phyloP scores from a whole-genome alignment of 2,797 vertebrate species.

The Sebastiscus tertius region DNA sequence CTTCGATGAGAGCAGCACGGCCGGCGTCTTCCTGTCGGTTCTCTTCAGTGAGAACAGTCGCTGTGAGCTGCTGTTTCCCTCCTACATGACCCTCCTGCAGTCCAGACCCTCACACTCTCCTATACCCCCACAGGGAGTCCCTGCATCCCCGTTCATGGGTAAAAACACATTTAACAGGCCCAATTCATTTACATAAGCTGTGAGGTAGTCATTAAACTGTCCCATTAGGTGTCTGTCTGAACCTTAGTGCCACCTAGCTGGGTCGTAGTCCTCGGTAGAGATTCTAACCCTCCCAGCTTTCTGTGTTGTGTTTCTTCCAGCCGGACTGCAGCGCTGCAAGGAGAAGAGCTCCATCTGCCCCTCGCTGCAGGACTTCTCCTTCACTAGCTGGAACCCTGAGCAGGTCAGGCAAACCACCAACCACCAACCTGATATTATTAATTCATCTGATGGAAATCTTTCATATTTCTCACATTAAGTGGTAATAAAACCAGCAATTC shows the following conservation, averaged over 20 bases:
- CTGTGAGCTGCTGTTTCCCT: conserved; percentile 89
- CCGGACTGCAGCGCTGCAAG: conserved; percentile 77
- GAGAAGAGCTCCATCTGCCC: conserved; percentile 90
- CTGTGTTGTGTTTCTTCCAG: conserved; percentile 61
- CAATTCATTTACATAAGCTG: neutral
- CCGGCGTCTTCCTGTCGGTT: conserved; percentile 89
- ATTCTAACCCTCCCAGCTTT: neutral
- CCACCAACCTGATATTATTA: conserved; percentile 46
- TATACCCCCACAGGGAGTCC: conserved; percentile 72
- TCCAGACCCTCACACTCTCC: conserved; percentile 67
- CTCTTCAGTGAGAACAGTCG: conserved; percentile 86
- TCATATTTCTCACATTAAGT: neutral
- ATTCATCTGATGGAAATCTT: neutral
- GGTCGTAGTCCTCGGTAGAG: neutral
- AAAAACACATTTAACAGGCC: conserved; percentile 3
- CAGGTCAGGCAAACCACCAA: conserved; percentile 76
- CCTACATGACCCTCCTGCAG: conserved; percentile 82
- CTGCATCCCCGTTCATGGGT: conserved; percentile 84
- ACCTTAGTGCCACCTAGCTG: neutral
- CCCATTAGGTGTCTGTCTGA: neutral
- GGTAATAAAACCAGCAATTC: neutral
- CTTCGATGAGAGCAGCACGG: conserved; percentile 91
- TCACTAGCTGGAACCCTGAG: conserved; percentile 88
- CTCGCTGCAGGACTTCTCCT: conserved; percentile 90
- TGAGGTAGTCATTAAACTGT: neutral